Evolutionary conservation across 1,140 invertebrate genomes (phyloP), one percentile per base, ranked within the genome.

Genomic region (Drosophila trapezifrons): DNA sequence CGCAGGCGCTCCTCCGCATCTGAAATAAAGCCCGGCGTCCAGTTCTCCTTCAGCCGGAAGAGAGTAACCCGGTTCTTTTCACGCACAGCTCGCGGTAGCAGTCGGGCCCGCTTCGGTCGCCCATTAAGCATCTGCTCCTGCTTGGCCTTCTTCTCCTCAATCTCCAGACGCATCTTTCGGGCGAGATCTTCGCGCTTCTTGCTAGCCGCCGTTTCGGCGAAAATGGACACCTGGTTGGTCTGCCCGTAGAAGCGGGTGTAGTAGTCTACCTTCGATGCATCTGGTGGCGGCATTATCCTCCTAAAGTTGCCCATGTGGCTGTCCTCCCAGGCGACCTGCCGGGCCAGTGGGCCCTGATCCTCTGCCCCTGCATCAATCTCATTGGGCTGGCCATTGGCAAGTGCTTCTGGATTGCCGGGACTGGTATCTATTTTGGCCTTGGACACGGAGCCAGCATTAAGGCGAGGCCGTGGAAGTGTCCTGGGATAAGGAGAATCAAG

Each of bases 281-380:
- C 85, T 5, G 52, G 37, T 0, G 90, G 81, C 3, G 91, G 91
- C 91, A 92, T 91, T n/a, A 92, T 87, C 10, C 84, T 73, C 15
- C 91, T 70, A 83, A 95, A 97, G 78, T 96, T 95, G 9, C 97
- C 97, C 78, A 96, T 93, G 90, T 97, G 95, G 32, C 94, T 93
- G 78, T 95, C 94, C 90, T 97, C 96, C 95, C 96, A 97, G 76
- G 94, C 93, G 67, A 95, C 94, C 83, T 96, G 95, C 55, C 93
- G 94, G 45, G 95, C 92, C 91, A 93, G 92, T 1, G 92, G 92
- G 58, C 87, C 92, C 4, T 46, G 7, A 10, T 35, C 27, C 8
- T 52, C 59, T 0, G 35, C 2, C 10, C 38, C 22, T 7, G 64
- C 18, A 0, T 52, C 49, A 12, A 35, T 43, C 22, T 49, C 52